Evolutionary conservation across 2,888 invertebrate species (phyloP), one percentile per base, ranked within the genome.

Genomic region (Trimorus sp.): DNA sequence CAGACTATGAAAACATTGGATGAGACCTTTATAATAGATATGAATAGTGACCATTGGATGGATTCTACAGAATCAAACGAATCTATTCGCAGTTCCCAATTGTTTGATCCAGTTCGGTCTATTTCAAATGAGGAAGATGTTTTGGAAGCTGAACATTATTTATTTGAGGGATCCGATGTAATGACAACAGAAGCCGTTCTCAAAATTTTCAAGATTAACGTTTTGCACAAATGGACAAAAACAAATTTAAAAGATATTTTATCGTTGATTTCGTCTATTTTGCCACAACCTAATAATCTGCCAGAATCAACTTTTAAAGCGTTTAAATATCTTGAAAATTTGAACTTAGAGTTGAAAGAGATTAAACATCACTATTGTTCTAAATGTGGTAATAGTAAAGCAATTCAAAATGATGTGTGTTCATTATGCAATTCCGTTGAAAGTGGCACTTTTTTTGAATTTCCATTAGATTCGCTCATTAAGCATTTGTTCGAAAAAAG

Each of bases 401-500:
- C 36, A 5, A 62, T 7, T 53, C 15, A 0, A 1, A 48, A 51
- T 15, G 42, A 62, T 60, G 65, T n/a, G 36, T 83, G 83, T 60
- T 6, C 16, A 53, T 60, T 58, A 42, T 83, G 84, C 37, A 3
- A 16, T 38, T 38, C 15, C 15, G 56, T 48, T 62, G 65, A 45
- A 49, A 75, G 51, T 60, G 62, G 48, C 15, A 68, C 69, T 49
- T 82, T 85, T 68, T 84, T 75, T 77, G 77, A 85, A 80, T 77
- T 84, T 45, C 70, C 83, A 38, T 38, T 85, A 49, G 11, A 53
- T 0, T 37, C 68, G n/a, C 74, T 84, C 59, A 60, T 84, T 9
- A 79, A 59, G 48, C 63, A 80, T 62, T 70, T 83, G 60, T 83
- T 83, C 38, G 80, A 80, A 60, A 54, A 70, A 14, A 16, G 71